phyloP scores from a whole-genome alignment of 2,113 vertebrate species.

The Ptilorrhoa leucosticta region DNA sequence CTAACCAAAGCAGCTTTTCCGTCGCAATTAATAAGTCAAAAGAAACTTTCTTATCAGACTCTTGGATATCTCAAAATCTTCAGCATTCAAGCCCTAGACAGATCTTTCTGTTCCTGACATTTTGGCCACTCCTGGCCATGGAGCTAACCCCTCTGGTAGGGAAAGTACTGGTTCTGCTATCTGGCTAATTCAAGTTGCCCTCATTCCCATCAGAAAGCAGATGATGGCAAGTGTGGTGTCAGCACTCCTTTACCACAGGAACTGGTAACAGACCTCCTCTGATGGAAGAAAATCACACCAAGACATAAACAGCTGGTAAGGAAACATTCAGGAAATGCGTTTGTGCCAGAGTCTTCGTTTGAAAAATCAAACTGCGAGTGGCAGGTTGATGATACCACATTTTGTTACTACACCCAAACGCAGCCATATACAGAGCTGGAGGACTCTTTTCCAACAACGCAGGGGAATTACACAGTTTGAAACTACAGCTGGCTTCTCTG shows the following conservation, averaged over 20 bases:
- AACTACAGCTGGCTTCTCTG: not conserved
- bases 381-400: not conserved
- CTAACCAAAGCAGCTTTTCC: not conserved
- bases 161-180: not conserved
- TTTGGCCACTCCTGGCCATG: not conserved
- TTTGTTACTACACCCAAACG: not conserved
- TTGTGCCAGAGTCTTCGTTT: not conserved
- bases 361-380: not conserved
- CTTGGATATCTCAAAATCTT: not conserved
- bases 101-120: not conserved
- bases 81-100: not conserved
- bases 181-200: not conserved
- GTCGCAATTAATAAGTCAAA: not conserved
- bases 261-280: not conserved
- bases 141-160: not conserved
- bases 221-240: accelerated
- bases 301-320: not conserved
- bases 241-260: accelerated
- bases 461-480: not conserved
- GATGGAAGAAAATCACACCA: not conserved
- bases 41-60: not conserved
- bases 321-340: not conserved
- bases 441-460: not conserved
- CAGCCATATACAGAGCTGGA: not conserved
- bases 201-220: not conserved